Conservation (phyloP, 2,113 vertebrate species). For the Rhea americana region DNA sequence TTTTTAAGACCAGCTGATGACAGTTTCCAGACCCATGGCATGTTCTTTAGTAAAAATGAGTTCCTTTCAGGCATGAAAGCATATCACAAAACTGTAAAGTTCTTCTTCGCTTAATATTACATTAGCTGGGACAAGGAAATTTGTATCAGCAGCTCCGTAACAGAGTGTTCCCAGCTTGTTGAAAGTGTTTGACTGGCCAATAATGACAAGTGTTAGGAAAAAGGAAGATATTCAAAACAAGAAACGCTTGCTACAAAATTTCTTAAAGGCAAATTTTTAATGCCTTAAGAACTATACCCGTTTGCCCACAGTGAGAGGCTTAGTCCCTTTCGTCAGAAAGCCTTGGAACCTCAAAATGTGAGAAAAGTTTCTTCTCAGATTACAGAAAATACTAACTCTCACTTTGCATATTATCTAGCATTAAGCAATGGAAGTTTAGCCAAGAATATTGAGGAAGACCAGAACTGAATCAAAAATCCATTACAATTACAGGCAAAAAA, state of each 20-base stretch:
- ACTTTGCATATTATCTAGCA: not conserved
- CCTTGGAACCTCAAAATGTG: not conserved
- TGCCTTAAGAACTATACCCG: not conserved
- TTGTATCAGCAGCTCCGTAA: not conserved
- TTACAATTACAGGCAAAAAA: not conserved
- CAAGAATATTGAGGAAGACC: not conserved
- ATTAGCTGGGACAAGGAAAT: constrained; percentile 51
- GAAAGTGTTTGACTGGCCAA: constrained; percentile 14
- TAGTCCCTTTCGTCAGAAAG: not conserved
- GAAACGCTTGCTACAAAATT: not conserved
- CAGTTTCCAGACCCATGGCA: constrained; percentile 41
- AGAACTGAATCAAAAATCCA: not conserved
- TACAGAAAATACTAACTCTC: not conserved
- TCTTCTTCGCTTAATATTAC: constrained; percentile 43
- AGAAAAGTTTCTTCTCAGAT: not conserved
- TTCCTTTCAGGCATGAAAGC: constrained; percentile 56
- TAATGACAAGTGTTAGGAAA: constrained; percentile 12
- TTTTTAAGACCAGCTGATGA: constrained; percentile 35
- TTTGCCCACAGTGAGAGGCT: not conserved
- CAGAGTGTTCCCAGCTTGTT: constrained; percentile 38
- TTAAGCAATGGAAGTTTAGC: not conserved
- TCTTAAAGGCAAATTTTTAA: not conserved
- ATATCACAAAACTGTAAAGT: not conserved
- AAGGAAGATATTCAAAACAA: constrained; percentile 18
- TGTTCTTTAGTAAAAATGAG: constrained; percentile 49